Conservation (phyloP, 92 coral and sea anemone genomes). For the Epizoanthus ramosus region DNA sequence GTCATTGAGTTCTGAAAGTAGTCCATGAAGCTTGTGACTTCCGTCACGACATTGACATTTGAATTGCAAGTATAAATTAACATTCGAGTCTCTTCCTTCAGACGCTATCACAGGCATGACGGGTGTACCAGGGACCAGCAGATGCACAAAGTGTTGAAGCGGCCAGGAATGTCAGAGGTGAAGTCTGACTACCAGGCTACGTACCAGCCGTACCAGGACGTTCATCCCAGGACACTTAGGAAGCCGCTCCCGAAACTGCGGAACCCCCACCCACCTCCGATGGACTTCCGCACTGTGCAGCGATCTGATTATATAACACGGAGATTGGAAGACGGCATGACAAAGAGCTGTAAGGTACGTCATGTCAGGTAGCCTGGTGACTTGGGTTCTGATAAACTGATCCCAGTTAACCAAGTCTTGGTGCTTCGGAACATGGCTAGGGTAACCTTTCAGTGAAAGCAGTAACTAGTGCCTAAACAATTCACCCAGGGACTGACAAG, state of each 20-base stretch:
- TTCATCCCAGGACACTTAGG: constrained; percentile 71
- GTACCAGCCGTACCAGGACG: constrained; percentile 59
- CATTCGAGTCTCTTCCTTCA: constrained; percentile 19
- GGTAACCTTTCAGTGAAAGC: too few species aligned
- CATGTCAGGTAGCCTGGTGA: background rate
- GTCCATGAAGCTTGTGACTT: background rate
- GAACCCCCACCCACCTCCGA: constrained; percentile 96
- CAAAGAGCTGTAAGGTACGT: constrained; percentile 71
- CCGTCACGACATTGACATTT: background rate
- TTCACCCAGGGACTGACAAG: too few species aligned
- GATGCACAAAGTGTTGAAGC: constrained; percentile 78
- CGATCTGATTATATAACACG: constrained; percentile 70
- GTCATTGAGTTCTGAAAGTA: too few species aligned
- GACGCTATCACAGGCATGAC: constrained; percentile 90
- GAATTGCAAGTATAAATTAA: background rate
- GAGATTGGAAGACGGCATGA: constrained; percentile 52
- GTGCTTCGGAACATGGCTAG: too few species aligned
- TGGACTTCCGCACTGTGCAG: constrained; percentile 95
- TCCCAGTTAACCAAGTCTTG: too few species aligned
- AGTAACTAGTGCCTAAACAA: too few species aligned
- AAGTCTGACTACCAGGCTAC: constrained; percentile 86
- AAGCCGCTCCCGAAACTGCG: constrained; percentile 89
- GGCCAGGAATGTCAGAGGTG: constrained; percentile 82
- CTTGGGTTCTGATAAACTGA: too few species aligned
- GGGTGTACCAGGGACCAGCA: constrained; percentile 85